Base-by-base conservation (phyloP, 2,888 invertebrate genomes). In the Tanytarsus gracilentus region DNA sequence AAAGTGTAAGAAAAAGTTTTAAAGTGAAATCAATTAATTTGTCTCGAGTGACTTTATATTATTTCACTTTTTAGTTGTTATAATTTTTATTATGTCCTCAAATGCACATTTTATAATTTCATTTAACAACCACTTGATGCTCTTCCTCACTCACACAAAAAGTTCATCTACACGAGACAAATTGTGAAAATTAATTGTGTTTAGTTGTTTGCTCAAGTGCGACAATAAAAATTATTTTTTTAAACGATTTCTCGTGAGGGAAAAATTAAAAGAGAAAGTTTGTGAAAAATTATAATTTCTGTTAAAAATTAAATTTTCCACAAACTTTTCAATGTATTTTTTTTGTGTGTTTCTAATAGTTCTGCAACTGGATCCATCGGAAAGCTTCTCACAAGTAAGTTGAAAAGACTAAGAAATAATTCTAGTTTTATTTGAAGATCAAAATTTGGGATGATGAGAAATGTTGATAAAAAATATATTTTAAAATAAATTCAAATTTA, bases 281-380 rank as follows among this genome's bases (percentile, higher is more conserved):
- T 29, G 14, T 27, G 51, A 29, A 51, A 51, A 51, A 51, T 27
- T 29, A 2, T 2, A 8, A n/a, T n/a, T n/a, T n/a, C n/a, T n/a
- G n/a, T n/a, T n/a, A n/a, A n/a, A n/a, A n/a, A n/a, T n/a, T n/a
- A n/a, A n/a, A n/a, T n/a, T 6, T 9, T 6, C 6, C 30, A 30
- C 30, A 1, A 21, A 16, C 18, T 51, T 44, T 44, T 51, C 29
- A 16, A 14, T 18, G 16, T 14, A 30, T 51, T 51, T 27, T 27
- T 48, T 48, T 8, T n/a, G 16, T 51, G 26, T 44, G 16, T 44
- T 21, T 9, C 44, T 18, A 16, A 4, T 27, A 51, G 27, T 27
- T 51, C 23, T 27, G 16, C 51, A 14, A 29, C 26, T 51, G 51
- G 51, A 51, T 51, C 51, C 51, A 51, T 51, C 51, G 29, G 51